These are phyloP conservation scores for Aphidius gifuensis DNA, from an alignment of 1,140 invertebrate genomes.

Conservation along the genomic window DNA sequence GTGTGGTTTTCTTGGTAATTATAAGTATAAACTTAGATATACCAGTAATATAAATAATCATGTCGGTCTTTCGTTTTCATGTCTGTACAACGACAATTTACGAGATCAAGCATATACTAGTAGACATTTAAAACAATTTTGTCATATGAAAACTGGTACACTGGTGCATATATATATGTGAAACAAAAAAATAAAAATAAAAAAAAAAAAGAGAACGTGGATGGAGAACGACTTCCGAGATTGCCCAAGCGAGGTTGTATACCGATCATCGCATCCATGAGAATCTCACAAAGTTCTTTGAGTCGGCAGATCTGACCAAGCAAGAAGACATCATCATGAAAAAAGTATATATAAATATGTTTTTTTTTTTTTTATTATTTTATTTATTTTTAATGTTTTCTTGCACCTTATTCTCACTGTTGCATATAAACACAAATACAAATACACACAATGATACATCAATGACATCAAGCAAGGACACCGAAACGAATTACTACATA, in stretches of 20 bases:
- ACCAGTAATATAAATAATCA: conserved; percentile 39
- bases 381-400: too few relatives aligned
- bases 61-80: conserved; percentile 12
- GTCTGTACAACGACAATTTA: conserved; percentile 42
- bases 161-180: not conserved
- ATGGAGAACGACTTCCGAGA: conserved; percentile 15
- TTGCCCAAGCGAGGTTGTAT: conserved; percentile 20
- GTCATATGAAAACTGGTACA: too few relatives aligned
- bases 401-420: not conserved
- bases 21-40: conserved; percentile 45
- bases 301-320: conserved; percentile 2
- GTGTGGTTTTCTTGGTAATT: conserved; percentile 43
- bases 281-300: conserved; percentile 3
- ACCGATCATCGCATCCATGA: conserved; percentile 25
- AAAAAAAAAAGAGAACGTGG: conserved; percentile 7
- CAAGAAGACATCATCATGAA: not conserved
- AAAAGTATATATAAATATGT: not conserved
- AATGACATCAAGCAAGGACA: conserved; percentile 7
- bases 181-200: conserved; percentile 13
- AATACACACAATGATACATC: not conserved
- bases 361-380: not conserved
- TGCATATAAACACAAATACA: not conserved
- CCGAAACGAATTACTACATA: conserved; percentile 11
- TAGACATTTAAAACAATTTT: conserved; percentile 29
- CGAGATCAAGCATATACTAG: conserved; percentile 37